Conservation (phyloP, 2,888 invertebrate species). For the Amiota communis region DNA sequence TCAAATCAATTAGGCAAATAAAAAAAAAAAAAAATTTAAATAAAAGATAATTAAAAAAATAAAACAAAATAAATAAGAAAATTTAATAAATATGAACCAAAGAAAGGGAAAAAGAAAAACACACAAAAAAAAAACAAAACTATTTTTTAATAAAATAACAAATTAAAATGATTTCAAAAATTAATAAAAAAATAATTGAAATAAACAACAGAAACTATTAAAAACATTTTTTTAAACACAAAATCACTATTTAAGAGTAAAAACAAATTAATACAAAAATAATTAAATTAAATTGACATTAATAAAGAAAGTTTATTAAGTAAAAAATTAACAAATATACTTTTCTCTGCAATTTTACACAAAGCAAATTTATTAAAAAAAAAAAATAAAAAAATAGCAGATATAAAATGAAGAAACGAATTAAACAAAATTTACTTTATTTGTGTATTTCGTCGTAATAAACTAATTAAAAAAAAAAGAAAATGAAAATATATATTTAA, state of each 20-base stretch:
- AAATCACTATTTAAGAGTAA: no score
- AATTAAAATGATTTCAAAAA: background rate
- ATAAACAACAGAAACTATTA: background rate
- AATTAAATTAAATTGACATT: background rate
- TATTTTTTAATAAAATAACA: background rate
- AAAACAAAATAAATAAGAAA: no score
- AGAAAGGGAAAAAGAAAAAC: background rate
- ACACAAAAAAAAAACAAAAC: background rate
- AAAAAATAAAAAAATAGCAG: background rate
- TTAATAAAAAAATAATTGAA: background rate
- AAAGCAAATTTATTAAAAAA: background rate
- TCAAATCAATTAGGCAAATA: background rate
- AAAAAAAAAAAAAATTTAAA: background rate
- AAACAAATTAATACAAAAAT: background rate
- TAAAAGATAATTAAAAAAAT: background rate
- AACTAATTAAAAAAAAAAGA: slow-evolving; percentile 4
- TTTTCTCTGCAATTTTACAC: slow-evolving; percentile 20
- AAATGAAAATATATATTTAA: background rate
- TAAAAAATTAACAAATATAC: background rate
- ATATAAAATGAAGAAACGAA: background rate
- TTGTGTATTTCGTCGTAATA: slow-evolving; percentile 26
- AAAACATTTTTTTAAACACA: background rate
- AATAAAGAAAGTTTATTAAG: background rate
- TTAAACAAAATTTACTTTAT: slow-evolving; percentile 28
- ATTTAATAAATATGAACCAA: no score